Evolutionary conservation across 2,888 invertebrate species (phyloP).

Genomic region (Clunio marinus): DNA sequence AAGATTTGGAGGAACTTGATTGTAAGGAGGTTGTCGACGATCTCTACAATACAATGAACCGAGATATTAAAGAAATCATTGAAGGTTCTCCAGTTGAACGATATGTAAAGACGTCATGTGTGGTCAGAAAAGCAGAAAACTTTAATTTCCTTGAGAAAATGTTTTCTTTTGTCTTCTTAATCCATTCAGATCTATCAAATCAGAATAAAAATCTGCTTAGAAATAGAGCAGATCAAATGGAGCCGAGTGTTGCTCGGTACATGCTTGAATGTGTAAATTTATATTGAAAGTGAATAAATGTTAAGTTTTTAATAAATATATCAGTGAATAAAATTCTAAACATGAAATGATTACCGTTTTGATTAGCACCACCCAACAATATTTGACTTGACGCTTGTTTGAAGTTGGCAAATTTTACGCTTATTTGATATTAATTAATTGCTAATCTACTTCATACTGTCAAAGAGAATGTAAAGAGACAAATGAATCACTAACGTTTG

Average conservation of each 20-base stretch:
- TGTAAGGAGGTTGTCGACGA: slow-evolving; percentile 37
- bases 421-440: no score
- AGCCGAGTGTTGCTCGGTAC: slow-evolving; percentile 22
- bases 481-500: no score
- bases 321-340: no score
- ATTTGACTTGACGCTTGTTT: no score
- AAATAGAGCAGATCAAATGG: slow-evolving; percentile 28
- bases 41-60: slow-evolving; percentile 36
- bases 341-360: no score
- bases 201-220: slow-evolving; percentile 29
- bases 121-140: slow-evolving; percentile 20
- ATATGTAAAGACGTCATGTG: slow-evolving; percentile 23
- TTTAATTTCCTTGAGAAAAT: slow-evolving; percentile 32
- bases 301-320: no score
- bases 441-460: no score
- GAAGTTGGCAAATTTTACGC: no score
- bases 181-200: slow-evolving; percentile 27
- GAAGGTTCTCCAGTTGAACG: background rate
- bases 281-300: slow-evolving; percentile 28
- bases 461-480: no score
- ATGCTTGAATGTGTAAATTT: slow-evolving; percentile 33
- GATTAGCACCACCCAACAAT: no score
- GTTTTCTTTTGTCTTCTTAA: slow-evolving; percentile 34
- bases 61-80: slow-evolving; percentile 30
- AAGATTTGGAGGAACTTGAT: slow-evolving; percentile 29